Evolutionary conservation across 2,888 invertebrate species (phyloP), one percentile per base, ranked within the genome.

Genomic region (Biston betularia): DNA sequence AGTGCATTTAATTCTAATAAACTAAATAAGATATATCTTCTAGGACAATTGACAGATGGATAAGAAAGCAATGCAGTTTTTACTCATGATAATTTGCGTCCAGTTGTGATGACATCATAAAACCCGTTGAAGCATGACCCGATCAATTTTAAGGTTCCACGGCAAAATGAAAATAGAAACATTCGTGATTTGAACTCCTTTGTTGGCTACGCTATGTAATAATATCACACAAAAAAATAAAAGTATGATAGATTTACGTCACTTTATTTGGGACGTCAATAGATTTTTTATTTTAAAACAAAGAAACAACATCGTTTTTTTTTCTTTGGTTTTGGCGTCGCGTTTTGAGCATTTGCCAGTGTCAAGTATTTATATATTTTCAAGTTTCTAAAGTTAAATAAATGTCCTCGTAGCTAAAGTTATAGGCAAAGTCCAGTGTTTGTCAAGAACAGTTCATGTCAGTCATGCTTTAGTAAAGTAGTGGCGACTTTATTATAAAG

Each of bases 71-170:
- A n/a, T 65, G 63, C 54, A 60, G 71, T 75, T 79, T 79, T 77
- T 78, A 69, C 61, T 59, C n/a, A 48, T 70, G 66, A 80, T 80
- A 78, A 84, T 83, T 83, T 80, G 75, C 75, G 72, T 79, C 75
- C 74, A 72, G 59, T 73, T 76, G 77, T 76, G 79, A 81, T 86
- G 85, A 85, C 79, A 80, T 86, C 86, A 87, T 79, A 75, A 77
- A 76, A 76, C 59, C 76, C 73, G 70, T 71, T 83, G 80, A 81
- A 77, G 82, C 82, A 79, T 83, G 79, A 82, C 77, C 65, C 65
- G 67, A 68, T 69, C 68, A 68, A 75, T 77, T 71, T 76, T 72
- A 73, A 77, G 75, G 75, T 75, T 76, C 75, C 74, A 71, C 75
- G 69, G 66, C 65, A 57, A 71, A 74, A 74, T 71, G 12, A 65